Base-by-base conservation (phyloP, 2,113 vertebrate genomes). In the Chlorodrepanis virens region DNA sequence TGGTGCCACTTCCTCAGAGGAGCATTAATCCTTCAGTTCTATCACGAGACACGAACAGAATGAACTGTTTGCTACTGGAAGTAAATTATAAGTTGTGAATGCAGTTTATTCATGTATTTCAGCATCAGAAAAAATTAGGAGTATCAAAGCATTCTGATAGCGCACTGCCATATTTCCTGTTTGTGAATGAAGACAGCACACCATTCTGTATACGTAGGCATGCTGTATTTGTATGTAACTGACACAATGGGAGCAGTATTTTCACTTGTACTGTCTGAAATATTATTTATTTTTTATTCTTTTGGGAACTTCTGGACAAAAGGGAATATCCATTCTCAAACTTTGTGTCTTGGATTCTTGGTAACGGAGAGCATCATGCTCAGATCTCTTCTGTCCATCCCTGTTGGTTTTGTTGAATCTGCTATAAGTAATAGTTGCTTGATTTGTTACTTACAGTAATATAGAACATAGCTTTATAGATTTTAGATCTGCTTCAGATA, bases 211-310 rank as follows among this genome's bases (percentile, higher is more conserved):
- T 96, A 95, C 90, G 97, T 98, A 98, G 98, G 99, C 99, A 99
- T 99, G 99, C 98, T 98, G 97, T 98, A 97, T 98, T 95, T 98
- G 93, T 97, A 95, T 98, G 98, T 98, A 97, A 96, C 97, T 97
- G 97, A 96, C 98, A 98, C 98, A 98, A 98, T 98, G 98, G 98
- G 98, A 98, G 97, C 96, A 97, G 97, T 98, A 98, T 98, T 98
- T 98, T 98, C 97, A 97, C 98, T 96, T 96, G 97, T 98, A 98
- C 95, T 98, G 96, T 98, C 97, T 98, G 94, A 97, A 94, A 95
- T 98, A 97, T 98, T 99, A 98, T 99, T 99, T 99, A 98, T 98
- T 98, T 98, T 97, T 97, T 98, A 97, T 98, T 98, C 96, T 95
- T 98, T 98, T 97, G 94, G 97, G 97, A 97, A 97, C 97, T 97